A percentile compares a stretch with the other conserved stretches of the same genome.
Evolutionary conservation across 2,113 vertebrate genomes (phyloP).

Genomic region (Spermophilus dauricus): DNA sequence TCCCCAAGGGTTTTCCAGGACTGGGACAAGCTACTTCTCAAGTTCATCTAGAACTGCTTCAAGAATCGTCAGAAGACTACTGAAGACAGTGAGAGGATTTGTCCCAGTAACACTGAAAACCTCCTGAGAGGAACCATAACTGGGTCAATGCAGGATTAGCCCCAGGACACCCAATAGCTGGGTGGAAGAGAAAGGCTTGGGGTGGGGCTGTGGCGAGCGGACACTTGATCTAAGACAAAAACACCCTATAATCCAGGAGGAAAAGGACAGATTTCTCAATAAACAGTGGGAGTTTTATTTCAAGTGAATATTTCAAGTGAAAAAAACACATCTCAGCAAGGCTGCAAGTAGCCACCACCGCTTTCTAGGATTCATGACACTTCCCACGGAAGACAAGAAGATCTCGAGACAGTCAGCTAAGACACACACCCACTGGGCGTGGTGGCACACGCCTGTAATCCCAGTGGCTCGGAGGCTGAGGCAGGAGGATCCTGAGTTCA

Average conservation of each 20-base stretch:
- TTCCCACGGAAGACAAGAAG: not conserved
- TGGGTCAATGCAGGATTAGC: too few relatives aligned
- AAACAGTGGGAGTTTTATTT: not conserved
- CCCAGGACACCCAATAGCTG: too few relatives aligned
- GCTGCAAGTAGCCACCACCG: not conserved
- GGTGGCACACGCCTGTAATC: too few relatives aligned
- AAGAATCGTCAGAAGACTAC: not conserved
- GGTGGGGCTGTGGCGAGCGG: too few relatives aligned
- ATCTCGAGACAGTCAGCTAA: not conserved
- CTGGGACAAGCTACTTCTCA: not conserved
- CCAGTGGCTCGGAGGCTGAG: too few relatives aligned
- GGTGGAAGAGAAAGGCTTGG: too few relatives aligned
- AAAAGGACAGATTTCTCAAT: too few relatives aligned
- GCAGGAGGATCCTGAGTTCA: too few relatives aligned
- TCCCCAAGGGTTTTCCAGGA: not conserved
- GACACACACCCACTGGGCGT: too few relatives aligned
- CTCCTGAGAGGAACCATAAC: too few relatives aligned
- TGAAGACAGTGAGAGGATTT: not conserved
- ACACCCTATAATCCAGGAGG: too few relatives aligned
- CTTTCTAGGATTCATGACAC: not conserved
- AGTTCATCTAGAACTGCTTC: not conserved
- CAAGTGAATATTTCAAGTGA: not conserved
- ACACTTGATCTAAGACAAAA: too few relatives aligned
- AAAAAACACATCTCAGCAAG: not conserved
- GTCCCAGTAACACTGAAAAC: not conserved